Conservation (phyloP, 2,888 invertebrate species). For the Acronicta alni region DNA sequence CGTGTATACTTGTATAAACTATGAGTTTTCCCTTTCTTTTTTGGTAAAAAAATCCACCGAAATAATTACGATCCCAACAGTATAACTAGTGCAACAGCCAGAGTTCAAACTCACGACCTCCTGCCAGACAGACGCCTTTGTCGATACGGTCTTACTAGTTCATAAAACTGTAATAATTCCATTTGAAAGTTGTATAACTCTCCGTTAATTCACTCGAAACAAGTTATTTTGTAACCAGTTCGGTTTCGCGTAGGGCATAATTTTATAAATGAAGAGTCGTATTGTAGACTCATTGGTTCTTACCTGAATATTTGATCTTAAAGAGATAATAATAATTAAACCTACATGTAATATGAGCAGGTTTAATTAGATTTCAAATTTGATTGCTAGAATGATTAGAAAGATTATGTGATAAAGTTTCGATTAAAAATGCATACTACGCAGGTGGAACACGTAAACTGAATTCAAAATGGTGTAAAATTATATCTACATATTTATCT, state of each 20-base stretch:
- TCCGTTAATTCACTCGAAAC: not conserved
- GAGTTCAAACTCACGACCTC: conserved; percentile 1
- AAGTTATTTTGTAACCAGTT: not conserved
- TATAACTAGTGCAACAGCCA: not conserved
- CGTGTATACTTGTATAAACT: too few species aligned
- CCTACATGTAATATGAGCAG: too few species aligned
- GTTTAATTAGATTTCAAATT: not conserved
- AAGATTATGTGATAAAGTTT: too few species aligned
- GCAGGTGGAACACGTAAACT: too few species aligned
- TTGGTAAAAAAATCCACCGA: too few species aligned
- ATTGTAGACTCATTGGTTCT: not conserved
- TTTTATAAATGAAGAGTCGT: not conserved
- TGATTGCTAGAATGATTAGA: too few species aligned
- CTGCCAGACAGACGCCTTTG: not conserved
- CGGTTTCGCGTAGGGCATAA: not conserved
- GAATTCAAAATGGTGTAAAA: too few species aligned
- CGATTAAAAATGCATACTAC: too few species aligned
- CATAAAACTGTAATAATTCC: not conserved
- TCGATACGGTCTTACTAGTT: not conserved
- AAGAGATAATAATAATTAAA: not conserved
- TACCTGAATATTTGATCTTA: not conserved
- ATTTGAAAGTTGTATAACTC: conserved; percentile 1
- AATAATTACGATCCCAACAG: too few species aligned
- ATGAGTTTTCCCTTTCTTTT: too few species aligned
- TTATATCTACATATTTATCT: too few species aligned